These are phyloP conservation scores for Halcyon smyrnensis DNA, from an alignment of 2,797 vertebrate species.

Conservation along the genomic window DNA sequence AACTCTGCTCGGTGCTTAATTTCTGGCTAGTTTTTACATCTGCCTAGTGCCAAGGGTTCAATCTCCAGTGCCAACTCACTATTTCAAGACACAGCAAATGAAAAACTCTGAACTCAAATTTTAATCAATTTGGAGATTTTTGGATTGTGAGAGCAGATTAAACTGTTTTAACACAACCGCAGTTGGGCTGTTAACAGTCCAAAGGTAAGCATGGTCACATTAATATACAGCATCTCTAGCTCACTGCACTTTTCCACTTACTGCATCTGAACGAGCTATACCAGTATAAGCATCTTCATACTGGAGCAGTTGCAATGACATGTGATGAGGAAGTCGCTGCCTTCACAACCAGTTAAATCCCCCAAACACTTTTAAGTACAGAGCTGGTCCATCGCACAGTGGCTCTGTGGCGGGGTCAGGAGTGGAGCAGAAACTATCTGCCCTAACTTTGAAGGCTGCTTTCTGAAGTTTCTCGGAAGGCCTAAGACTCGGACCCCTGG, in stretches of 20 bases:
- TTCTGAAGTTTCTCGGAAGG: neutral
- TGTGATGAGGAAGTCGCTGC: neutral
- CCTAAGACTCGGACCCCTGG: neutral
- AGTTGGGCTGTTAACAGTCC: neutral
- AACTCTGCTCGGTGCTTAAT: fast-evolving
- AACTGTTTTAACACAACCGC: neutral
- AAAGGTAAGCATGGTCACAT: neutral
- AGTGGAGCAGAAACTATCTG: neutral
- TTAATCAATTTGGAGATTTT: neutral
- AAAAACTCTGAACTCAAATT: neutral
- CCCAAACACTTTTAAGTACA: neutral
- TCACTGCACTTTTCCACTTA: neutral
- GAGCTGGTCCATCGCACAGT: neutral
- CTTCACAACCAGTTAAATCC: neutral
- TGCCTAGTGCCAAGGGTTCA: fast-evolving
- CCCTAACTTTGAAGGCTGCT: neutral
- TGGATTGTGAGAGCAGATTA: neutral
- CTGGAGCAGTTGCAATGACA: fast-evolving
- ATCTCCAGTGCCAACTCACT: neutral
- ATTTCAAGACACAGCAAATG: neutral
- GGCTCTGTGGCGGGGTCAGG: neutral
- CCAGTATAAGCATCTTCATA: neutral
- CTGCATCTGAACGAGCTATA: fast-evolving
- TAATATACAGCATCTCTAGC: neutral
- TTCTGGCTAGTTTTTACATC: neutral